These are phyloP conservation scores for Planiliza haematocheilus DNA, from an alignment of 2,113 vertebrate species.

Conservation along the genomic window DNA sequence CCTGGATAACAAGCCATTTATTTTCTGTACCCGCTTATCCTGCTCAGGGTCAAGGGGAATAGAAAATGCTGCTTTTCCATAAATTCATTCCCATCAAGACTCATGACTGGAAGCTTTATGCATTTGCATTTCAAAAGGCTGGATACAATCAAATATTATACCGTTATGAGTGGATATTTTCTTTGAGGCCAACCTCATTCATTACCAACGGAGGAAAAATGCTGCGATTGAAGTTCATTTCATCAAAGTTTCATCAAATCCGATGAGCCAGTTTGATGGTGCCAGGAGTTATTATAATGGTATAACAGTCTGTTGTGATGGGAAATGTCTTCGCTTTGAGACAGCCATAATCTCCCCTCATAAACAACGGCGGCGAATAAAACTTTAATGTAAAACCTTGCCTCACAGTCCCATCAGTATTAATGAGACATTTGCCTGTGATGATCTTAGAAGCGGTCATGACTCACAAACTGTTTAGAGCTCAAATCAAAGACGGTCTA, in stretches of 20 bases:
- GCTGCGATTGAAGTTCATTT: constrained; percentile 40
- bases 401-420: constrained; percentile 62
- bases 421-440: constrained; percentile 67
- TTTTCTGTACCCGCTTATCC: constrained; percentile 18
- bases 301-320: constrained; percentile 48
- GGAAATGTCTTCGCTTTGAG: constrained; percentile 48
- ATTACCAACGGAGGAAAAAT: constrained; percentile 25
- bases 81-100: constrained; percentile 33
- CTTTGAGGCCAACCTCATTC: constrained; percentile 29
- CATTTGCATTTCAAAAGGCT: constrained; percentile 71
- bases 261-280: constrained; percentile 61
- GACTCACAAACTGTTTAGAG: constrained; percentile 67
- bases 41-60: constrained; percentile 32
- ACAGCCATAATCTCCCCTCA: constrained; percentile 50
- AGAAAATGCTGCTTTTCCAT: constrained; percentile 13
- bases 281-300: constrained; percentile 40
- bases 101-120: constrained; percentile 16
- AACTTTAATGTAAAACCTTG: constrained; percentile 65
- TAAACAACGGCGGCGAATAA: constrained; percentile 62
- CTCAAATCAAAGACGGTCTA: constrained; percentile 61
- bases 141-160: constrained; percentile 32
- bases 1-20: constrained; percentile 30
- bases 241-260: constrained; percentile 71
- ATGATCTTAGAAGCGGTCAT: constrained; percentile 56
- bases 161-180: constrained; percentile 48